Conservation (phyloP, 1,140 invertebrate genomes). For the Penaeus indicus region DNA sequence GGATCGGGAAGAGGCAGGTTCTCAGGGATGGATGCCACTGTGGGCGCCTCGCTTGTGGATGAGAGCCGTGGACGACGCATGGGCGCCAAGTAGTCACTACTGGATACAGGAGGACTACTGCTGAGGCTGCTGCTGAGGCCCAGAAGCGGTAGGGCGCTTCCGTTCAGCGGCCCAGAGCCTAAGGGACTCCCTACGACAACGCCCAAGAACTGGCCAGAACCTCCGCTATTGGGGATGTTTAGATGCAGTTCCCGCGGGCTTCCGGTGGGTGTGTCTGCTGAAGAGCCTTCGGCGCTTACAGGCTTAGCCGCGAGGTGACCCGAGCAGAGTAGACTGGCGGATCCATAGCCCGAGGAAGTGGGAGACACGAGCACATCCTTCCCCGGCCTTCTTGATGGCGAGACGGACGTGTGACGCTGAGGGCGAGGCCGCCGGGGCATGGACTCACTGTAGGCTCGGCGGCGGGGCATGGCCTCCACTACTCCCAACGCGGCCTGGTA, state of each 20-base stretch:
- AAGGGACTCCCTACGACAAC: constrained; percentile 53
- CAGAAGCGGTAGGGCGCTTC: constrained; percentile 40
- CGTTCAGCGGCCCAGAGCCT: constrained; percentile 48
- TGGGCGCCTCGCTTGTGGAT: constrained; percentile 50
- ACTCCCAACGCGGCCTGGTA: background rate
- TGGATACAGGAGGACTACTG: background rate
- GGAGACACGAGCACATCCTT: background rate
- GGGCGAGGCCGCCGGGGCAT: constrained; percentile 5
- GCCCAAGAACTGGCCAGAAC: constrained; percentile 33
- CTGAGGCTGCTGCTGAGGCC: constrained; percentile 11
- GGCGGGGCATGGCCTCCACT: constrained; percentile 17
- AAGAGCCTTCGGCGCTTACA: too few species aligned
- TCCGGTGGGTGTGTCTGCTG: too few species aligned
- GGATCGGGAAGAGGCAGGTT: constrained; percentile 46
- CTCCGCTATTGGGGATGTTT: background rate
- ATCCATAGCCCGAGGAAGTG: background rate
- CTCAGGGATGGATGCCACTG: constrained; percentile 50
- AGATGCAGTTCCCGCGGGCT: too few species aligned
- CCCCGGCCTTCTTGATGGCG: background rate
- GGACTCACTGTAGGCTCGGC: constrained; percentile 46
- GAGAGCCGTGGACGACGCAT: constrained; percentile 46
- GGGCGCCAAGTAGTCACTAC: background rate
- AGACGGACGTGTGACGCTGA: constrained; percentile 34
- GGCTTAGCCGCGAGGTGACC: too few species aligned
- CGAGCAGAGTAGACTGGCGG: too few species aligned